Percentiles rank a stretch among this genome's conserved stretches.
Evolutionary conservation across 64 coral and sea anemone species (phyloP).

Genomic region (Dendrophyllia cribrosa): DNA sequence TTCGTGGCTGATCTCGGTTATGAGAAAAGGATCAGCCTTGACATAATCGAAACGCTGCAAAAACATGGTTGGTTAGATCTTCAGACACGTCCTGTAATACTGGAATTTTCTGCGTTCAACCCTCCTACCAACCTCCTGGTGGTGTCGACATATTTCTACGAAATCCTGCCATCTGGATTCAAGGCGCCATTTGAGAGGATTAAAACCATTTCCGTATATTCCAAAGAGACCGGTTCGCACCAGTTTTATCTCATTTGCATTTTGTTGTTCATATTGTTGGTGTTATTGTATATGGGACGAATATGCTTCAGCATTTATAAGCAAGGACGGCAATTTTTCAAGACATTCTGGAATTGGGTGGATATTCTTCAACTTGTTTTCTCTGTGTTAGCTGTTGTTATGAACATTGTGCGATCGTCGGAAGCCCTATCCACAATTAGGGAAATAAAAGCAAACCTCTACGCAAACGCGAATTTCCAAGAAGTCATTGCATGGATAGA

Average conservation of each 20-base stretch:
- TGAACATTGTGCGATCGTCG: not conserved
- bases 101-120: slow-evolving; percentile 36
- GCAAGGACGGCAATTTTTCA: slow-evolving; percentile 18
- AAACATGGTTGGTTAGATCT: slow-evolving; percentile 29
- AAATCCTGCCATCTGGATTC: not conserved
- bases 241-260: not conserved
- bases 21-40: not conserved
- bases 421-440: not conserved
- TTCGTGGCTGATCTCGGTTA: slow-evolving; percentile 38
- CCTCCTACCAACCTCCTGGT: slow-evolving; percentile 24
- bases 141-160: slow-evolving; percentile 32
- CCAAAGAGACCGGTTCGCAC: not conserved
- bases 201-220: slow-evolving; percentile 21
- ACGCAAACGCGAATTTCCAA: slow-evolving; percentile 8
- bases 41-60: slow-evolving; percentile 5
- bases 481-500: not conserved
- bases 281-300: no score
- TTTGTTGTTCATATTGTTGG: not conserved
- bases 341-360: not conserved
- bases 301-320: not conserved
- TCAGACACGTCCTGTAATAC: slow-evolving; percentile 11
- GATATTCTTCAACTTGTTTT: not conserved
- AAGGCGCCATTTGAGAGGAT: slow-evolving; percentile 29
- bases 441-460: slow-evolving; percentile 17
- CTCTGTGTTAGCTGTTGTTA: not conserved